Base-by-base conservation (phyloP, 2,888 invertebrate genomes). In the Chloromyia formosa region DNA sequence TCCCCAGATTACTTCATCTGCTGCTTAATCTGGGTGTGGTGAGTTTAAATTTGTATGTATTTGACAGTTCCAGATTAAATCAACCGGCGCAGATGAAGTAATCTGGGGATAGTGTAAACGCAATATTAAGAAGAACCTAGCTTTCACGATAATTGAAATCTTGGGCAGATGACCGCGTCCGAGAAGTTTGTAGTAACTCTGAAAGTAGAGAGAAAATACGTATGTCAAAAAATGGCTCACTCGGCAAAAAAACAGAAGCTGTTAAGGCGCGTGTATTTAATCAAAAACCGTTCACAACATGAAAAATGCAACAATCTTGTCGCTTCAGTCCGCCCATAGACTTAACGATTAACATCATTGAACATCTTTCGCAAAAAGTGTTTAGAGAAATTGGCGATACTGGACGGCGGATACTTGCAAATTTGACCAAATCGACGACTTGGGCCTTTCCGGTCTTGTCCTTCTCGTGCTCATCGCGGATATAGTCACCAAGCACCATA, bases 111-210 rank as follows among this genome's bases (percentile, higher is more conserved):
- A n/a, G n/a, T n/a, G n/a, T n/a, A n/a, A n/a, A n/a, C n/a, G 99
- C 81, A 90, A 90, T 87, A 95, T 95, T 79, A 98, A 98, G 91
- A 99, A 99, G 89, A 94, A 98, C 87, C 98, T 97, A 27, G 99
- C 99, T 86, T 97, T 98, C 75, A 99, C 98, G 84, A 99, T 99
- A 80, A 99, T 93, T 75, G 99, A 98, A 87, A 97, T 96, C 80
- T 95, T 93, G 79, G 99, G 99, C 79, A 99, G n/a, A n/a, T n/a
- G n/a, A n/a, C n/a, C n/a, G n/a, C n/a, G n/a, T n/a, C n/a, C n/a
- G n/a, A n/a, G n/a, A n/a, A n/a, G n/a, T n/a, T n/a, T n/a, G n/a
- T n/a, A n/a, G n/a, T n/a, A n/a, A n/a, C n/a, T n/a, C n/a, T 96
- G 87, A 5, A 90, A 89, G 42, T 18, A n/a, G 68, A 75, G 75